These are phyloP conservation scores for Drosophila barbarae DNA, from an alignment of 2,888 invertebrate species.

Conservation along the genomic window DNA sequence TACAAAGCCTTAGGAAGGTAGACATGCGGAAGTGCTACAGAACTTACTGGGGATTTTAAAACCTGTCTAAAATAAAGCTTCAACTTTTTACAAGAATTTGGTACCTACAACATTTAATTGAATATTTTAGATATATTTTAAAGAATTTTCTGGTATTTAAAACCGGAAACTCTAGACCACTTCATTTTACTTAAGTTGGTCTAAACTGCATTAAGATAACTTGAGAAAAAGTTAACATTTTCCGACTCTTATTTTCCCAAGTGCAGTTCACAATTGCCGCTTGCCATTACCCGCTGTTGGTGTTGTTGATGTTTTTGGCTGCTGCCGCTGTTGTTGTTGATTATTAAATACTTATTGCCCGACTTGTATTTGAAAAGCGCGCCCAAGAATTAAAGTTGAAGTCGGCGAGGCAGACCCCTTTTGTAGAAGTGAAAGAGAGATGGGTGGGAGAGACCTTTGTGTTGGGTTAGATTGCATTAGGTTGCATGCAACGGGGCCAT, in stretches of 20 bases:
- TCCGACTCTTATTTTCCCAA: too few species aligned
- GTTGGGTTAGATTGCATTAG: slow-evolving; percentile 44
- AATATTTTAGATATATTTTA: neutral
- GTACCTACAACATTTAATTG: neutral
- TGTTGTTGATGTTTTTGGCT: slow-evolving; percentile 37
- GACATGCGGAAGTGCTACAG: too few species aligned
- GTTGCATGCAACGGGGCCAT: slow-evolving; percentile 68
- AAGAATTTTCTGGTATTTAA: neutral
- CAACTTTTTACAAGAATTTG: neutral
- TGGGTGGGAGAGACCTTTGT: slow-evolving; percentile 50
- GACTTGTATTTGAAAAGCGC: slow-evolving; percentile 58
- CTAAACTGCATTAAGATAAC: neutral
- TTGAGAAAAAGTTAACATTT: neutral
- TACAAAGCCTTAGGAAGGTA: too few species aligned
- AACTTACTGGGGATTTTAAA: too few species aligned
- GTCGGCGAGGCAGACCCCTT: slow-evolving; percentile 31
- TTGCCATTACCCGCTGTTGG: slow-evolving; percentile 51
- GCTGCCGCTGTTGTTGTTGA: slow-evolving; percentile 39
- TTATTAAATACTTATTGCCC: slow-evolving; percentile 66
- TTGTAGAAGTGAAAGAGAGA: slow-evolving; percentile 16
- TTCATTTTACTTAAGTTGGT: neutral
- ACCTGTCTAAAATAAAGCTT: neutral
- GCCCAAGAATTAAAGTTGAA: slow-evolving; percentile 57
- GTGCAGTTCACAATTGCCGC: slow-evolving; percentile 44
- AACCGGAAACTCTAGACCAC: neutral